Percentiles rank a stretch among this genome's conserved stretches.
Evolutionary conservation across 2,888 invertebrate species (phyloP).

Genomic region (Myopa tessellatipennis): DNA sequence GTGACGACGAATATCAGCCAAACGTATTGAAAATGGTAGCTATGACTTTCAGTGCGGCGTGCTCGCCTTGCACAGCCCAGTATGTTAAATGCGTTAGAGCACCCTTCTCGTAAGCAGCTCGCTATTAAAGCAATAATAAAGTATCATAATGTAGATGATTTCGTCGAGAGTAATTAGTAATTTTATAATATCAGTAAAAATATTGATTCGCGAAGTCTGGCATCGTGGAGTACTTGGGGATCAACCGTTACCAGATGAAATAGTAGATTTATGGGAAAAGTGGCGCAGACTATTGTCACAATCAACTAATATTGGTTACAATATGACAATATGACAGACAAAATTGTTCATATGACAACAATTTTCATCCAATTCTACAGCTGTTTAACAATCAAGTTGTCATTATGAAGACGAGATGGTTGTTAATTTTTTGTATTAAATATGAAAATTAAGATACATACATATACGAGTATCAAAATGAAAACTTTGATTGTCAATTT

Average conservation of each 20-base stretch:
- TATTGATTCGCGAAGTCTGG: slow-evolving; percentile 19
- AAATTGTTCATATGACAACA: too few relatives aligned
- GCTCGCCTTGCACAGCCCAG: slow-evolving; percentile 39
- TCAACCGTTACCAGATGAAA: slow-evolving; percentile 2
- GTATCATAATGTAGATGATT: slow-evolving; percentile 44
- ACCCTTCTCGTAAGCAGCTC: slow-evolving; percentile 15
- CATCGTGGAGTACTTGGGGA: neutral
- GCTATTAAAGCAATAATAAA: slow-evolving; percentile 37
- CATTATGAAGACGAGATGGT: too few relatives aligned
- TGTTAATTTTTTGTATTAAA: too few relatives aligned
- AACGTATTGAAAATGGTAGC: slow-evolving; percentile 40
- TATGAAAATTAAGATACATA: too few relatives aligned
- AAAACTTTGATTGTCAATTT: too few relatives aligned
- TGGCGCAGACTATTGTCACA: neutral
- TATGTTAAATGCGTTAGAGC: slow-evolving; percentile 42
- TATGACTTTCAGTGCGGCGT: slow-evolving; percentile 40
- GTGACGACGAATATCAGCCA: slow-evolving; percentile 1
- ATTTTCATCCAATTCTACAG: too few relatives aligned
- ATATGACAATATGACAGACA: too few relatives aligned
- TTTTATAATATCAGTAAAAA: slow-evolving; percentile 5
- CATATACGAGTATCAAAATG: too few relatives aligned
- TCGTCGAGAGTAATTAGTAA: slow-evolving; percentile 30
- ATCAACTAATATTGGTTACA: too few relatives aligned
- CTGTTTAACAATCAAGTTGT: too few relatives aligned
- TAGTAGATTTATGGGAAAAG: neutral